Base-by-base conservation (phyloP, 1,140 invertebrate species). In the Neodiprion pinetum region DNA sequence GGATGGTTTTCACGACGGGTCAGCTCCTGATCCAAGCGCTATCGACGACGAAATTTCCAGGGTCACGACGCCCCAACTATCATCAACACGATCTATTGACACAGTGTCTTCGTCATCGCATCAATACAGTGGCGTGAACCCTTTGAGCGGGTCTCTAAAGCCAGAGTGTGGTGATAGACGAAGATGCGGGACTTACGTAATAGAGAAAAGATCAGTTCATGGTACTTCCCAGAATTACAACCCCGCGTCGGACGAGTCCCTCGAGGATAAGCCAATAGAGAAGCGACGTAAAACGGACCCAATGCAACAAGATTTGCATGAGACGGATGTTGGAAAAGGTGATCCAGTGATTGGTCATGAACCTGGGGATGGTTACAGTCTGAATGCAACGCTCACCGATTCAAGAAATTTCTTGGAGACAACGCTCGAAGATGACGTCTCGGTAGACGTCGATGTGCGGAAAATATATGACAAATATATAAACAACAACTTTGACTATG, bases 141-240 rank as follows among this genome's bases (percentile, higher is more conserved):
- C 53, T 61, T 61, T n/a, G 53, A 61, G 53, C n/a, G 53, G 8
- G 3, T 61, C 53, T 61, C 53, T 61, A 61, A 61, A 61, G 53
- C 53, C 53, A n/a, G 53, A 61, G 11, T 61, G 11, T 61, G n/a
- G 21, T 3, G 23, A 48, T 53, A 53, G 53, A 74, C 73, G 72
- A 69, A 74, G 77, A 74, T 78, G 71, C 40, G 70, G 68, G 8
- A 78, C 77, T 61, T 76, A 78, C 69, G 68, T 75, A 48, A 74
- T 74, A n/a, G 73, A 74, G 14, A 68, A 76, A 28, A 67, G 50
- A 14, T 12, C n/a, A 40, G 53, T 47, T 66, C 21, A 28, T 49
- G 48, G 66, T 47, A 23, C 12, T 9, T 21, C 9, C 12, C 65
- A 23, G 48, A 76, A 67, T 14, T 1, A 72, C 1, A n/a, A 8